Evolutionary conservation across 2,113 vertebrate species (phyloP).

Genomic region (Periophthalmus modestus): DNA sequence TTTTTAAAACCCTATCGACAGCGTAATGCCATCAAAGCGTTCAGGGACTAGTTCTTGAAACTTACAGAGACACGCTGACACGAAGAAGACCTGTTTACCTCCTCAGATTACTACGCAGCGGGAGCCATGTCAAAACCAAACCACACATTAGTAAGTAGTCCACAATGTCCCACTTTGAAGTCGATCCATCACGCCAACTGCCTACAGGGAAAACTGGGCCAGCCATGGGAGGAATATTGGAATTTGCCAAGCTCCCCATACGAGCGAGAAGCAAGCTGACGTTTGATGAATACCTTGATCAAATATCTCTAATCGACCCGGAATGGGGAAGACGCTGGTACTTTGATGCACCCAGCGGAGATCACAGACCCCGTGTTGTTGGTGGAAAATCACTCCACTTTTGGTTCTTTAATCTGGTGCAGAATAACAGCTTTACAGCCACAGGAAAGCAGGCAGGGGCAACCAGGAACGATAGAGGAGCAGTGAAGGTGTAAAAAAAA

Average conservation of each 20-base stretch:
- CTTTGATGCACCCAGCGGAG: slow-evolving; percentile 9
- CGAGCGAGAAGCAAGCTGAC: slow-evolving; percentile 24
- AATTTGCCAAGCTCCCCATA: slow-evolving; percentile 19
- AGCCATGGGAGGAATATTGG: slow-evolving; percentile 33
- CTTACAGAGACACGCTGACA: neutral
- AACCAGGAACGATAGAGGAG: neutral
- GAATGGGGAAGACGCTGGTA: neutral
- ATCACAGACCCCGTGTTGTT: neutral
- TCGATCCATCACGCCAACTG: slow-evolving; percentile 36
- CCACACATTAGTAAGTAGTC: slow-evolving; percentile 8
- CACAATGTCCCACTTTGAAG: slow-evolving; percentile 29
- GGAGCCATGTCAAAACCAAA: neutral
- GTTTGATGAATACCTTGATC: slow-evolving; percentile 36
- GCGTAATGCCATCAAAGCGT: neutral
- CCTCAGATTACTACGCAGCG: neutral
- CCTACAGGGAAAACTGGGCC: slow-evolving; percentile 29
- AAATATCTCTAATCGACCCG: slow-evolving; percentile 19
- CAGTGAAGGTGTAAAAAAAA: no score
- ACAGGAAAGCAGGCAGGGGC: neutral
- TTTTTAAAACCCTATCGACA: neutral
- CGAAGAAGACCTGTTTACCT: neutral
- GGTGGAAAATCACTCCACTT: neutral
- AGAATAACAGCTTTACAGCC: neutral
- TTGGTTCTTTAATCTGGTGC: slow-evolving; percentile 1
- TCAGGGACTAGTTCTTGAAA: neutral